phyloP scores from a whole-genome alignment of 2,797 vertebrate species.

The Hipposideros larvatus region DNA sequence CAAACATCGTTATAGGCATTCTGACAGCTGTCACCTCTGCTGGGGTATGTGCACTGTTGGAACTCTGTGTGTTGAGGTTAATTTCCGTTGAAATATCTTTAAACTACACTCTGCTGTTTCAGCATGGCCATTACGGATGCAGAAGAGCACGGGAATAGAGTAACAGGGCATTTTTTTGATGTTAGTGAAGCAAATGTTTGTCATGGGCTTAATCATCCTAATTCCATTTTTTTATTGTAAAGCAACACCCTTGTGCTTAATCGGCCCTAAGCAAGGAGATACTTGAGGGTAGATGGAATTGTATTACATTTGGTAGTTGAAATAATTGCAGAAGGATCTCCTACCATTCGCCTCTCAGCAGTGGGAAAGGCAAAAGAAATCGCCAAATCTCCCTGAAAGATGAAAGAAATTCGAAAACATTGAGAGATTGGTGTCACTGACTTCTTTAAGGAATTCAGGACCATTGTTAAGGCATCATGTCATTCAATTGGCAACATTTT shows the following conservation, averaged over 20 bases:
- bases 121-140: accelerated
- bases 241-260: neutral
- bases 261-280: neutral
- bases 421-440: neutral
- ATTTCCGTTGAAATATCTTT: neutral
- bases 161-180: neutral
- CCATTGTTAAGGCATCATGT: neutral
- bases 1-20: neutral
- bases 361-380: neutral
- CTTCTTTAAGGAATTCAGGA: neutral
- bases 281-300: neutral
- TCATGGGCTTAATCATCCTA: neutral
- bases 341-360: neutral
- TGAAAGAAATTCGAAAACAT: neutral
- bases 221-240: neutral
- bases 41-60: neutral
- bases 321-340: neutral
- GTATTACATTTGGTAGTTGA: neutral
- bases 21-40: neutral
- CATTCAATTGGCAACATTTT: neutral
- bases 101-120: neutral
- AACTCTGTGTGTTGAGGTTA: neutral
- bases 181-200: accelerated
- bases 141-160: neutral
- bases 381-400: neutral